Base-by-base conservation (phyloP, 2,113 vertebrate species). In the Pontoporia blainvillei region DNA sequence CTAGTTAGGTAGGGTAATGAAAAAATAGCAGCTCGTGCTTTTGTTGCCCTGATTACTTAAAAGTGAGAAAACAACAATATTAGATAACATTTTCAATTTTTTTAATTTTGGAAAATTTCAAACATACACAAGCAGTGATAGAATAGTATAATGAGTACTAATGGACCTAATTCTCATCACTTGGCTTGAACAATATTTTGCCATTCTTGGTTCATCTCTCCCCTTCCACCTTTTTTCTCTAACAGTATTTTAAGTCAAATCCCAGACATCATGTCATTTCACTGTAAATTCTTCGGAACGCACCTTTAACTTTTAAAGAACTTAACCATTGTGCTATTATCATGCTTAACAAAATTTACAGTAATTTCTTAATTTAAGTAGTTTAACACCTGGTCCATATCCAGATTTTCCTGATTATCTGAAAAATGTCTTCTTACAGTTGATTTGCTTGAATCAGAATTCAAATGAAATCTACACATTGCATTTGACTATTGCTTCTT, bases 371-470 rank as follows among this genome's bases (percentile, higher is more conserved):
- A 36, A 90, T 57, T 62, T 85, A 46, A 57, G 21, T 72, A 34
- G 9, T 76, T 90, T 91, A 86, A 95, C 76, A 29, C 25, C 11
- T 66, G 15, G 27, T 64, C 36, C 27, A 27, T 96, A 76, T 27
- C 23, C 23, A 71, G 49, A 92, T 86, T 92, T 90, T 92, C 71
- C 73, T 75, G 36, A 46, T 95, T 87, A 72, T 72, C 49, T 91
- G 10, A 46, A 84, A 86, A 66, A 66, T 27, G 6, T 83, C 91
- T 86, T 86, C 52, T 90, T 76, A 34, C 52, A 90, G 34, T 78
- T 75, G 27, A 66, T 94, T 95, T 92, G 59, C 69, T 76, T 88
- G n/a, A 62, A 76, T 36, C 23, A 69, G 41, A 25, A 71, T 61
- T 29, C 34, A 75, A 36, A 71, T 52, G 34, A 84, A 21, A 21